Evolutionary conservation across 2,888 invertebrate genomes (phyloP), one percentile per base, ranked within the genome.

Genomic region (Euzophera pinguis): DNA sequence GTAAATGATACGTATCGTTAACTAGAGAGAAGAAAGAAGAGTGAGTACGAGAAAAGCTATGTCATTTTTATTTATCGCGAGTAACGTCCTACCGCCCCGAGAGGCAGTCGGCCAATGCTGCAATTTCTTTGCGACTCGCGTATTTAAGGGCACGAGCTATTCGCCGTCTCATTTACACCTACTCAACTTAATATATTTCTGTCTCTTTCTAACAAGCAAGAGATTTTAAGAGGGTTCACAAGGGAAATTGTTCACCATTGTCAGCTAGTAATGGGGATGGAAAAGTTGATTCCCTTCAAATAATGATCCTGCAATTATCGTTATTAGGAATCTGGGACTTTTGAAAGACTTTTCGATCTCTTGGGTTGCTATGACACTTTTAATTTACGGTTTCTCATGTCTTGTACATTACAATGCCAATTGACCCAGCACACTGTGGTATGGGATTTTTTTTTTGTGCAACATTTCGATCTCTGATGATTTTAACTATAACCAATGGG

Each of bases 1-100:
- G n/a, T 78, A 76, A 82, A 86, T 89, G 89, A 88, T 89, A 89
- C 89, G 89, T 88, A 75, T 86, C 69, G 78, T 81, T 81, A 69
- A 62, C 69, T 22, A 22, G 22, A 66, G 67, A 65, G 65, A 57
- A 78, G 75, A 75, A 76, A 75, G 72, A 69, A 76, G 75, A 71
- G 71, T 65, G 65, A 53, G 72, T 68, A 62, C 56, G 64, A 61
- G 61, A 58, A 60, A 61, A 54, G 69, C 74, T 80, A 81, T 75
- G 78, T 74, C 87, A 87, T 86, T 66, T 34, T 51, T 29, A 66
- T 81, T 73, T 66, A 54, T 54, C 57, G 64, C 65, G 71, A 73
- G 67, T 69, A 61, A 60, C 72, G 74, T 72, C 69, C 75, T 70
- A 13, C 63, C 53, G 71, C 76, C 73, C 67, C 79, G 67, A 79